These are phyloP conservation scores for Euglossa dilemma DNA, from an alignment of 1,140 invertebrate species.

Conservation along the genomic window DNA sequence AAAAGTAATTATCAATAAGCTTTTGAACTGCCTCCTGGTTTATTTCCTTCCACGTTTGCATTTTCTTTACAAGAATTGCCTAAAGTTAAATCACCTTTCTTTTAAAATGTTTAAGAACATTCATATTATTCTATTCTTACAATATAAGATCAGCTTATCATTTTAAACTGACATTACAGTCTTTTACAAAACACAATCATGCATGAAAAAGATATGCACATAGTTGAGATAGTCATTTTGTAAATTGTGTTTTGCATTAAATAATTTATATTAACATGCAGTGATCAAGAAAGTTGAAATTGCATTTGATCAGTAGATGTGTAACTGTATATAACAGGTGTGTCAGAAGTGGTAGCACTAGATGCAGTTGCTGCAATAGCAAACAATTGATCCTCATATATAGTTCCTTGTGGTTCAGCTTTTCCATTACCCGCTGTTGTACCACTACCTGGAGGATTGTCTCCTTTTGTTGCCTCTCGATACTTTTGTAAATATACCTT, in stretches of 20 bases:
- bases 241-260: slow-evolving; percentile 19
- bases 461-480: slow-evolving; percentile 88
- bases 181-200: slow-evolving; percentile 19
- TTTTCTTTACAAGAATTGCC: slow-evolving; percentile 55
- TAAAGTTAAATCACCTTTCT: slow-evolving; percentile 1
- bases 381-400: slow-evolving; percentile 81
- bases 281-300: slow-evolving; percentile 79
- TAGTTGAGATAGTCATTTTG: not conserved
- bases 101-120: not conserved
- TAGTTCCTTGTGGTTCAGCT: slow-evolving; percentile 69
- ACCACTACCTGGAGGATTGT: slow-evolving; percentile 73
- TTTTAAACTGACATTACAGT: slow-evolving; percentile 24
- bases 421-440: slow-evolving; percentile 74
- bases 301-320: slow-evolving; percentile 80
- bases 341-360: slow-evolving; percentile 78
- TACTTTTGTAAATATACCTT: slow-evolving; percentile 99
- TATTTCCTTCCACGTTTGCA: slow-evolving; percentile 53
- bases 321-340: slow-evolving; percentile 81
- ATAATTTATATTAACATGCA: slow-evolving; percentile 48
- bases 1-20: slow-evolving; percentile 47
- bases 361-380: slow-evolving; percentile 76
- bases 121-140: slow-evolving; percentile 1
- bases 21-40: slow-evolving; percentile 52
- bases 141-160: not conserved
- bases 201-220: slow-evolving; percentile 7